A percentile compares a stretch with the other conserved stretches of the same genome.
These are phyloP conservation scores for Cromileptes altivelis DNA, from an alignment of 2,113 vertebrate genomes.

Conservation along the genomic window DNA sequence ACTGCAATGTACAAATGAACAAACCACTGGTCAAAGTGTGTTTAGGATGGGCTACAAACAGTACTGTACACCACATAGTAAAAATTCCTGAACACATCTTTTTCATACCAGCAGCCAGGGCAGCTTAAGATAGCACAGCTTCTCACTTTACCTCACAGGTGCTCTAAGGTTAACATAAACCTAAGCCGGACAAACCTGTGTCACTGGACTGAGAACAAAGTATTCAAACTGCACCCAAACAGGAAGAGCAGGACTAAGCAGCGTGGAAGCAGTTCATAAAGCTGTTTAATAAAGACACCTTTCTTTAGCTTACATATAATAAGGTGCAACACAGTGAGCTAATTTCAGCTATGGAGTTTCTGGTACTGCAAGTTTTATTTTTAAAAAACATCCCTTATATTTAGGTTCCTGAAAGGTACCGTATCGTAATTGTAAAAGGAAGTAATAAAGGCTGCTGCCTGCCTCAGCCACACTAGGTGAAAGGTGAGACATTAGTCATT, in stretches of 20 bases:
- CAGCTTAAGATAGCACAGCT: background rate
- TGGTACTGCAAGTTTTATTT: background rate
- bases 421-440: background rate
- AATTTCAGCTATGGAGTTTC: background rate
- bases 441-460: background rate
- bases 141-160: background rate
- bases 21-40: background rate
- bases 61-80: background rate
- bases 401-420: background rate
- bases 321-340: background rate
- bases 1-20: background rate
- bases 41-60: background rate
- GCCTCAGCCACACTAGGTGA: constrained; percentile 51
- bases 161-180: background rate
- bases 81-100: background rate
- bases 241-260: constrained; percentile 28
- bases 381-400: background rate
- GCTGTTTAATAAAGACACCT: background rate
- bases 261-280: background rate
- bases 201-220: background rate
- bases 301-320: background rate
- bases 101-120: constrained; percentile 3
- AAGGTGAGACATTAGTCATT: constrained; percentile 53
- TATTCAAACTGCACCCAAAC: constrained; percentile 37
- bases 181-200: constrained; percentile 43